Base-by-base conservation (phyloP, 2,113 vertebrate species). In the Brachyhypopomus gauderio region DNA sequence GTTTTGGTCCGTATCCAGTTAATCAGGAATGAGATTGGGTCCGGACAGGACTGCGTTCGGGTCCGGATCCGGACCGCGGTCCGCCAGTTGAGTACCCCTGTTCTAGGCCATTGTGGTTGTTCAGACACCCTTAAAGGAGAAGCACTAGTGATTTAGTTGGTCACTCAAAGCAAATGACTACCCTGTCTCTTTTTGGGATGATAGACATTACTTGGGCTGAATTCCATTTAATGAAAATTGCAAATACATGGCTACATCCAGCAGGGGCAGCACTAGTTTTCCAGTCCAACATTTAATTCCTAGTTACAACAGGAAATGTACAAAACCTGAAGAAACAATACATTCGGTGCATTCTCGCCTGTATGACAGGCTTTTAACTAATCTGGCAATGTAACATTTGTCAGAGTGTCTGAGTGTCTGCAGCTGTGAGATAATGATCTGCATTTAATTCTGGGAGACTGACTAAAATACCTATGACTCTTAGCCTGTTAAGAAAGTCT, bases 161-260 rank as follows among this genome's bases (percentile, higher is more conserved):
- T 64, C 60, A 63, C 60, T 52, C 45, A 52, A 63, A 30, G 27
- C 62, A 64, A 9, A 64, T 64, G 30, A 64, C 62, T 17, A 64
- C 14, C 25, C 62, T 4, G 16, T 52, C 45, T 14, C 45, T 1
- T 52, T 52, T 30, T 27, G 14, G 23, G 60, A 63, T 63, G 60
- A 63, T 9, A 12, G 25, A 23, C 20, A 63, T 63, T 9, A 63
- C 60, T 62, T 6, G 23, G 22, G 11, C 22, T 63, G 7, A 25
- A 63, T 27, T 63, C 60, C 14, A 27, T 63, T n/a, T 25, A 63
- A 63, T 12, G 12, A 63, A 63, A 63, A 63, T 14, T 11, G 14
- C 7, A 63, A 63, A 25, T 63, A 12, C 4, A 7, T 63, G 22
- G 22, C 2, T n/a, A 63, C n/a, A 62, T 62, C 20, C n/a, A 62